Base-by-base conservation (phyloP, 1,140 invertebrate species). In the Drosophila sturtevanti region DNA sequence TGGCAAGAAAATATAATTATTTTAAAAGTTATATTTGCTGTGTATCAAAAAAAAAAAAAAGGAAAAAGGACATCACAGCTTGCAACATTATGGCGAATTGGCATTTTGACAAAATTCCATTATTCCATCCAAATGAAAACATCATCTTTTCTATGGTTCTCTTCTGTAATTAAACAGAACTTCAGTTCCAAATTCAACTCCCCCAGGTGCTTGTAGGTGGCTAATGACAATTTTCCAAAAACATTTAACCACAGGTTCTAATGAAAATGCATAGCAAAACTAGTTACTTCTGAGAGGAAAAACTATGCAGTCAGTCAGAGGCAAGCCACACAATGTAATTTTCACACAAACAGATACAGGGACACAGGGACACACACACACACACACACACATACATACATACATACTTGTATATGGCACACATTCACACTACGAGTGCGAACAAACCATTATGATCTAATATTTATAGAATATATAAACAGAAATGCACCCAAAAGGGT, bases 401-500 rank as follows among this genome's bases (percentile, higher is more conserved):
- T 31, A 55, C 72, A 31, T 18, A 44, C 6, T 16, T 14, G 16
- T 21, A 18, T 48, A 21, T 11, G 16, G 18, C 16, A 48, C 41
- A 48, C 41, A 48, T 18, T 48, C 9, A 16, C 18, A 51, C 54
- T 22, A 51, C 54, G 71, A 62, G 68, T 74, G 37, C 48, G 54
- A 56, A 60, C 18, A 34, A 48, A 66, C 77, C 41, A 87, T 89
- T 87, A 87, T 89, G 84, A 87, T 87, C 84, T 87, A 87, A 87
- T 89, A 87, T 87, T 89, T 89, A 87, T 87, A 87, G 84, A 87
- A 87, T 87, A 89, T 87, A 71, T 89, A 87, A 87, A 62, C 68
- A 89, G 62, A 22, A 69, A 51, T 69, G 72, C 72, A 72, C 72
- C 82, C 82, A 64, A 74, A 82, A 65, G 79, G 82, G 76, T 70